These are phyloP conservation scores for Drosophila pseudotalamancana DNA, from an alignment of 2,888 invertebrate genomes.

Conservation along the genomic window DNA sequence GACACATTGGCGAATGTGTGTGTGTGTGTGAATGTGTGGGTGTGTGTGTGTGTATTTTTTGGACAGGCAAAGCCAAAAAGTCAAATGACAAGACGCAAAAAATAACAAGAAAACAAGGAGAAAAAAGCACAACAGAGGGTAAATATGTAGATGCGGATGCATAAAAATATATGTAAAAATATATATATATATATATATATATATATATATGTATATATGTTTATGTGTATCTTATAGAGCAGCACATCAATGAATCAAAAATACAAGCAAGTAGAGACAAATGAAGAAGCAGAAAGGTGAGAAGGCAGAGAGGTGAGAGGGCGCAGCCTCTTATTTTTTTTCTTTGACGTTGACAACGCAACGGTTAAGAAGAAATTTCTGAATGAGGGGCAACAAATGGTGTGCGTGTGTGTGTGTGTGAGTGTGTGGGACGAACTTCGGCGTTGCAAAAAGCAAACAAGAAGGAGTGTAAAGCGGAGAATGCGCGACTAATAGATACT, in stretches of 20 bases:
- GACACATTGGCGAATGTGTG: constrained; percentile 33
- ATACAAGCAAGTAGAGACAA: constrained; percentile 38
- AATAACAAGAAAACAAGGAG: constrained; percentile 6
- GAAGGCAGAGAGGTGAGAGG: constrained; percentile 62
- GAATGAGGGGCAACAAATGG: constrained; percentile 54
- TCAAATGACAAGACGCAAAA: constrained; percentile 72
- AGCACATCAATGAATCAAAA: constrained; percentile 78
- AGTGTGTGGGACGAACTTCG: constrained; percentile 71
- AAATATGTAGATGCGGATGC: constrained; percentile 41
- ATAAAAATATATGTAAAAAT: constrained; percentile 19
- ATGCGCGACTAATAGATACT: neutral
- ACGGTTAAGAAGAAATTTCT: constrained; percentile 33
- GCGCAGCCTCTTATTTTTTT: constrained; percentile 69
- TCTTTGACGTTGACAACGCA: constrained; percentile 68
- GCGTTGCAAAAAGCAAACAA: constrained; percentile 55
- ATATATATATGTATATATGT: neutral
- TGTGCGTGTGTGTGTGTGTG: constrained; percentile 27
- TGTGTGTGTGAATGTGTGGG: constrained; percentile 7
- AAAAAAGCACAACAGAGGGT: constrained; percentile 20
- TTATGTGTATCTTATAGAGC: constrained; percentile 31
- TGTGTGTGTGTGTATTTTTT: constrained; percentile 36
- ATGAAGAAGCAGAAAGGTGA: neutral
- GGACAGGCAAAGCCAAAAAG: constrained; percentile 66
- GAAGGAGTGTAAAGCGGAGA: neutral
- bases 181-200: neutral